Percentiles rank a stretch among this genome's conserved stretches.
Conservation (phyloP, 2,113 vertebrate species). For the Otus sunia region DNA sequence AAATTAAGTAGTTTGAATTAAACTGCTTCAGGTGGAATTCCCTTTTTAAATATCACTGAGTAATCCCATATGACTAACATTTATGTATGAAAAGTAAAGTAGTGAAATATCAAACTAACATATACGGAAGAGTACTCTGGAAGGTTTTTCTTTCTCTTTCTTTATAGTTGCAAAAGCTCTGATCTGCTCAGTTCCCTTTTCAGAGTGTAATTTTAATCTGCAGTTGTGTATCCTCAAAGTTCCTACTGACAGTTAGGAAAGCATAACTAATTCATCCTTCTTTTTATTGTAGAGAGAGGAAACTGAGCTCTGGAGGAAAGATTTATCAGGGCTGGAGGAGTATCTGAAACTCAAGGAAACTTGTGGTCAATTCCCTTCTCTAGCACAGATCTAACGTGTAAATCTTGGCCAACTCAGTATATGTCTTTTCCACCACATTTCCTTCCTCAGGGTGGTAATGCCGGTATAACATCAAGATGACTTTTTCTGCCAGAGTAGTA, state of each 20-base stretch:
- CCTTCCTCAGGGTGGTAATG: not conserved
- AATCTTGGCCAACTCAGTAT: not conserved
- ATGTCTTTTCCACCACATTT: not conserved
- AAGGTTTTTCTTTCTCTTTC: not conserved
- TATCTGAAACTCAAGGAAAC: not conserved
- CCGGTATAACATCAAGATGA: not conserved
- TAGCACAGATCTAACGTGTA: not conserved
- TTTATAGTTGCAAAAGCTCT: not conserved
- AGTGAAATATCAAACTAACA: not conserved
- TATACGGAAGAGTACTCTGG: not conserved
- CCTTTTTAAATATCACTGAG: not conserved
- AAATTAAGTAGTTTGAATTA: not conserved
- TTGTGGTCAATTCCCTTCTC: not conserved
- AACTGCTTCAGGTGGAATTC: not conserved
- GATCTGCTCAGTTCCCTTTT: not conserved
- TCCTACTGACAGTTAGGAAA: not conserved
- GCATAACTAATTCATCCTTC: not conserved
- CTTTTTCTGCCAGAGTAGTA: not conserved
- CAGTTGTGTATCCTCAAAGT: not conserved
- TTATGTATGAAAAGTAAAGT: not conserved
- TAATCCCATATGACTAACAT: not conserved
- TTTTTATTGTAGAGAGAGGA: not conserved
- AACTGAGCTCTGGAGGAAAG: not conserved
- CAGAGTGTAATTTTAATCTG: not conserved
- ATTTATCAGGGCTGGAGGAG: not conserved